A percentile compares a stretch with the other conserved stretches of the same genome.
phyloP scores from a whole-genome alignment of 2,797 vertebrate species.

The Enteromius unitaeniatus region DNA sequence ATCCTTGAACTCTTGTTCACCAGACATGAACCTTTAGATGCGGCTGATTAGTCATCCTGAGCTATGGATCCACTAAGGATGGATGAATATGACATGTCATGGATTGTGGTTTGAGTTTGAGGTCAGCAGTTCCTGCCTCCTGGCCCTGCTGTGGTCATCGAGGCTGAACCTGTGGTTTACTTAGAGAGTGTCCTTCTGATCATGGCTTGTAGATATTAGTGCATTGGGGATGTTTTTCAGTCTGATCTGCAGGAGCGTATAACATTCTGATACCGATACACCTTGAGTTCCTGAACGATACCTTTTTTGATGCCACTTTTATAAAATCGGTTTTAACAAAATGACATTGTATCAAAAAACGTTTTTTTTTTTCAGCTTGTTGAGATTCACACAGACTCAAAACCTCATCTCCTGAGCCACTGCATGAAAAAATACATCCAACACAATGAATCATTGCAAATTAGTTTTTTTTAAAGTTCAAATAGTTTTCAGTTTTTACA shows the following conservation, averaged over 20 bases:
- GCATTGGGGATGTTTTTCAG: background rate
- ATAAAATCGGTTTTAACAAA: too few species aligned
- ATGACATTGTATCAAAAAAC: too few species aligned
- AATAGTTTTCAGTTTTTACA: too few species aligned
- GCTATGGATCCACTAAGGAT: background rate
- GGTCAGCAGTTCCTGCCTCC: background rate
- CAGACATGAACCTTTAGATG: constrained; percentile 1
- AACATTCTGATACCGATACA: too few species aligned
- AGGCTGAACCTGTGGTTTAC: background rate
- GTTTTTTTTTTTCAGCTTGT: too few species aligned
- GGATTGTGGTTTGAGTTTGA: background rate
- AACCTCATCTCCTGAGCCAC: too few species aligned
- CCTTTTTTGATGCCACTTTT: too few species aligned
- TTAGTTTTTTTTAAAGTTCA: too few species aligned
- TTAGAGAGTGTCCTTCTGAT: background rate
- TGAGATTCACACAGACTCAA: too few species aligned
- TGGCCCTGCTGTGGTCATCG: background rate
- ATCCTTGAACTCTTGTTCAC: background rate
- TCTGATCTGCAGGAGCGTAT: background rate
- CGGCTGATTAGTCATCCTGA: background rate
- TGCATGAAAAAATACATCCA: too few species aligned
- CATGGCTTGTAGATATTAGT: background rate
- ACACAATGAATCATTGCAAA: too few species aligned
- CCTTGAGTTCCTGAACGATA: too few species aligned
- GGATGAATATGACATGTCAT: background rate